Evolutionary conservation across 2,113 vertebrate genomes (phyloP), one percentile per base, ranked within the genome.

Genomic region (Hemicordylus capensis): DNA sequence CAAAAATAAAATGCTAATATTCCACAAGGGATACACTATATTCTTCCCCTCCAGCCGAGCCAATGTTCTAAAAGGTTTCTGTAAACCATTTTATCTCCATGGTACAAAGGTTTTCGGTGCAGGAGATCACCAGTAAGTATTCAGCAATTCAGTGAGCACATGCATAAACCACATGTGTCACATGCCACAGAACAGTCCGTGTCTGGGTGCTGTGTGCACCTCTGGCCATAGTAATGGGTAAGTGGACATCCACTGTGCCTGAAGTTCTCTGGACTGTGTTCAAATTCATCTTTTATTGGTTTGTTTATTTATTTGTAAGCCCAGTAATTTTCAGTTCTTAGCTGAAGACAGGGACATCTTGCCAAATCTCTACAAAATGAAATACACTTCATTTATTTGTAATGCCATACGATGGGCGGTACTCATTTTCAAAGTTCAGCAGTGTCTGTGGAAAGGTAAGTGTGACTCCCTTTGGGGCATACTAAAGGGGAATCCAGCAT

Each of bases 271-370:
- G 3, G 46, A 37, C 59, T 64, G 22, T 56, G 12, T 31, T 72
- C 26, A 58, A 56, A 70, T 56, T 56, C 15, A 48, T 85, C 58
- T 63, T 34, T 1, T 0, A 70, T 48, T 84, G 58, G 78, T 79
- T 89, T 59, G 44, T 24, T 37, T 34, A 46, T 34, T 63, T 28
- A 90, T 22, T 17, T 20, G 80, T 86, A 54, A 88, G 78, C 19
- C 83, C 9, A 51, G 19, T 69, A 70, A 76, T 19, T 39, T 74
- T 89, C 82, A 46, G 42, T 34, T 85, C 90, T 85, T 81, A 88
- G 75, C 85, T 74, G 89, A 69, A 80, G 83, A 81, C 70, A 89
- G 90, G 34, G 72, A 72, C 51, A 20, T 85, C 64, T 76, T 84
- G 37, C 37, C 37, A 59, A n/a, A 19, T 76, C 3, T n/a, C 17